Evolutionary conservation across 1,140 invertebrate genomes (phyloP), one percentile per base, ranked within the genome.

Genomic region (Diorhabda elongata): DNA sequence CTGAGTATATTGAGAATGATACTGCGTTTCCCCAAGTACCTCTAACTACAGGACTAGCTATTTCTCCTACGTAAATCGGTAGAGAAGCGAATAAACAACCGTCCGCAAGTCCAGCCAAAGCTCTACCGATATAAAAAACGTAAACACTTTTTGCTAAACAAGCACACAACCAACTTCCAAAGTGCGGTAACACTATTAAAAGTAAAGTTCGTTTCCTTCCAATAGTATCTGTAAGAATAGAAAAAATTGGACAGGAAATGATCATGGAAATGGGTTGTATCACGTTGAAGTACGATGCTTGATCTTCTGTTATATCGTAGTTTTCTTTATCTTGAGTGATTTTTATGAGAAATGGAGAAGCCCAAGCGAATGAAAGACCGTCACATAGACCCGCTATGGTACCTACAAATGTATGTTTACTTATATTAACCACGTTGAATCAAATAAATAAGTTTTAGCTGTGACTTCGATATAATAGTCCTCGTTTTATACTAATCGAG

Each of bases 1-100:
- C 83, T 47, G 87, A 80, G 57, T 82, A 82, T 6, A 82, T 73
- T n/a, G 83, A 82, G 3, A 79, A 65, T 2, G 76, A 80, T 84
- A 71, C 84, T 83, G n/a, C 84, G 1, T 86, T 72, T 64, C 74
- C 74, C 68, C 70, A 74, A 5, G 58, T 71, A 4, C 74, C 70
- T 26, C 74, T 45, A n/a, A 75, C 68, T 44, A 69, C 69, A n/a
- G 72, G 72, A 44, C 65, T 73, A 7, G 74, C 67, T 11, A 75
- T 69, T 63, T 75, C 74, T 41, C 68, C 68, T 5, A 74, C 67
- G 52, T 75, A 75, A n/a, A 61, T 70, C 3, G 72, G 72, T 4
- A 72, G 52, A 4, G 66, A 63, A 4, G 68, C 67, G 44, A 73
- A 76, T 41, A 70, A 59, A 44, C 68, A 69, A 5, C 70, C 72